Percentiles rank a stretch among this genome's conserved stretches.
Conservation (phyloP, 2,888 invertebrate genomes). For the Dorcus parallelipipedus region DNA sequence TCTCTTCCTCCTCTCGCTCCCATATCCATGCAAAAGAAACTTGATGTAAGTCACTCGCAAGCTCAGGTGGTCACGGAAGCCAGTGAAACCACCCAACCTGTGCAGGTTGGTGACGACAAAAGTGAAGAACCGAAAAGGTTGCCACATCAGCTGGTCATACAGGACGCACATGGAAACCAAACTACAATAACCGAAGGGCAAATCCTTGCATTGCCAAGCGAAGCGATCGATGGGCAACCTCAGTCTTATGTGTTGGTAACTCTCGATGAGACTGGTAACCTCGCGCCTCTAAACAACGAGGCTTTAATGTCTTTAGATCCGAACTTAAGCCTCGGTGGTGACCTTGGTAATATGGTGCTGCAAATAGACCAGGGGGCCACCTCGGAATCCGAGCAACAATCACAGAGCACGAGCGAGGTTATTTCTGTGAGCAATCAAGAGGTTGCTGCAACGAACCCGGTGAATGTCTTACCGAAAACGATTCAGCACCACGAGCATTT, state of each 20-base stretch:
- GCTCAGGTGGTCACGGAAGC: neutral
- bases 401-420: neutral
- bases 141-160: conserved; percentile 46
- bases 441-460: neutral
- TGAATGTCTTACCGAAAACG: neutral
- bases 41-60: conserved; percentile 8
- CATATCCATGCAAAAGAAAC: conserved; percentile 31
- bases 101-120: conserved; percentile 10
- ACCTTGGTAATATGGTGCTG: conserved; percentile 53
- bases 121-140: conserved; percentile 33
- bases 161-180: conserved; percentile 47
- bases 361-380: conserved; percentile 50
- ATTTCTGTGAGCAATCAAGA: neutral
- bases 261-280: conserved; percentile 67
- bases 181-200: conserved; percentile 58
- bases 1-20: conserved; percentile 35
- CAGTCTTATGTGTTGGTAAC: conserved; percentile 72
- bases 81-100: conserved; percentile 10
- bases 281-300: conserved; percentile 70
- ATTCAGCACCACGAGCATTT: neutral
- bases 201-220: conserved; percentile 69
- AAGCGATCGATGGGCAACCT: conserved; percentile 67
- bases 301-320: conserved; percentile 59
- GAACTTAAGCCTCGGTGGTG: conserved; percentile 49
- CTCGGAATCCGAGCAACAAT: conserved; percentile 2